phyloP scores from a whole-genome alignment of 2,888 invertebrate genomes.

The Strigamia crassipes region DNA sequence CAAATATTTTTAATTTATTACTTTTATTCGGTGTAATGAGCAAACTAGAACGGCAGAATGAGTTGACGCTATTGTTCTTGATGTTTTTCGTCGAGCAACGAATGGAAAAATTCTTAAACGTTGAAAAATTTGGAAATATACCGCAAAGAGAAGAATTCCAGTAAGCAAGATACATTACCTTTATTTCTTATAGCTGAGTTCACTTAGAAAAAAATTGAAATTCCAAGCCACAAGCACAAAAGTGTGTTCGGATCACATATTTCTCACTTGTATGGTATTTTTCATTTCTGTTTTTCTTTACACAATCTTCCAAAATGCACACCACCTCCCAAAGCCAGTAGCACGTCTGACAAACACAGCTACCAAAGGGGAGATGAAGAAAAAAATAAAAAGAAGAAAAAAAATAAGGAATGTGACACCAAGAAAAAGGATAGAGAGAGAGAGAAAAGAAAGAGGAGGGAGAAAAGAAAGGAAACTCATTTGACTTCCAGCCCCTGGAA shows the following conservation, averaged over 20 bases:
- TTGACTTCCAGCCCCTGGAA: slow-evolving; percentile 35
- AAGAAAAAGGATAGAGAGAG: slow-evolving; percentile 27
- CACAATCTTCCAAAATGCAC: slow-evolving; percentile 38
- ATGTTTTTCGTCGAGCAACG: not conserved
- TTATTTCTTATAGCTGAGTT: slow-evolving; percentile 28
- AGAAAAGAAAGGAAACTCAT: slow-evolving; percentile 32
- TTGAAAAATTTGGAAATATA: not conserved
- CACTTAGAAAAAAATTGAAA: slow-evolving; percentile 39
- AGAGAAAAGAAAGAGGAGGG: not conserved
- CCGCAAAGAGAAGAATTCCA: not conserved
- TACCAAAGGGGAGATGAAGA: slow-evolving; percentile 32
- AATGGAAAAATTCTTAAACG: slow-evolving; percentile 8
- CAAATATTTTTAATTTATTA: too few relatives aligned
- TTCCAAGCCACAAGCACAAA: slow-evolving; percentile 38
- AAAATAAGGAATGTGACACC: slow-evolving; percentile 40
- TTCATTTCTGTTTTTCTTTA: slow-evolving; percentile 42
- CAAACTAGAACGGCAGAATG: too few relatives aligned
- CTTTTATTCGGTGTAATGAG: too few relatives aligned
- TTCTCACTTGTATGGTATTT: slow-evolving; percentile 38
- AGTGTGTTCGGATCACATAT: slow-evolving; percentile 35
- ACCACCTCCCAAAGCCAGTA: slow-evolving; percentile 40
- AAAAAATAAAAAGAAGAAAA: slow-evolving; percentile 6
- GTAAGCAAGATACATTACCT: slow-evolving; percentile 39
- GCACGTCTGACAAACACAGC: slow-evolving; percentile 42
- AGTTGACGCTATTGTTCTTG: not conserved